Evolutionary conservation across 2,797 vertebrate species (phyloP).

Genomic region (Pyrocephalus nanus): DNA sequence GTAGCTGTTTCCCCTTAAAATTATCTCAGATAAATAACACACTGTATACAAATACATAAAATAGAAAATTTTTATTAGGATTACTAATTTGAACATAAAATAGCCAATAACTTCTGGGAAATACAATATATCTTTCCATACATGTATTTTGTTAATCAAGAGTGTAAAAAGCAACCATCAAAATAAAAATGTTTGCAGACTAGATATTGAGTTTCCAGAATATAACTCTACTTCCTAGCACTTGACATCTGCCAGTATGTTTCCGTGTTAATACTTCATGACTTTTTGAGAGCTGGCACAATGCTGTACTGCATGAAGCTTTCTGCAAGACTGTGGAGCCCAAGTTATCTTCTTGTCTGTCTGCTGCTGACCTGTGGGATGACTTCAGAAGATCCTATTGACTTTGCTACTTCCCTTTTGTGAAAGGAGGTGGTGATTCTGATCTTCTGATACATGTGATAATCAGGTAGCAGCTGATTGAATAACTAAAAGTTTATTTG

Average conservation of each 20-base stretch:
- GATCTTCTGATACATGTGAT: background rate
- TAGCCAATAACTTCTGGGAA: background rate
- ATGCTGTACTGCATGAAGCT: background rate
- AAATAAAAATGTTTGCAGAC: background rate
- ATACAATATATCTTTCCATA: background rate
- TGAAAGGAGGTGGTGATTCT: background rate
- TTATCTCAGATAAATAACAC: background rate
- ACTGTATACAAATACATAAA: background rate
- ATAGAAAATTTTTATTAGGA: background rate
- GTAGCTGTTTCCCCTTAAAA: background rate
- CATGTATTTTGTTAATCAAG: background rate
- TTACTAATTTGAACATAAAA: background rate
- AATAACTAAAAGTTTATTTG: background rate
- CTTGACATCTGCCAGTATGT: background rate
- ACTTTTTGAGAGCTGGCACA: background rate
- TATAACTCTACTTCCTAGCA: background rate
- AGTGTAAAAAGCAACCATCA: background rate
- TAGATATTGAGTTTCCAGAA: background rate
- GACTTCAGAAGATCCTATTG: background rate
- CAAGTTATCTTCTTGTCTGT: background rate
- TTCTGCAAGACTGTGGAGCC: background rate
- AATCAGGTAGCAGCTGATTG: background rate
- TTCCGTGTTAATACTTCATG: background rate
- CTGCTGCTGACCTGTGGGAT: background rate
- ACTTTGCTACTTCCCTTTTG: background rate